Evolutionary conservation across 2,888 invertebrate genomes (phyloP).

Genomic region (Cinara cedri): DNA sequence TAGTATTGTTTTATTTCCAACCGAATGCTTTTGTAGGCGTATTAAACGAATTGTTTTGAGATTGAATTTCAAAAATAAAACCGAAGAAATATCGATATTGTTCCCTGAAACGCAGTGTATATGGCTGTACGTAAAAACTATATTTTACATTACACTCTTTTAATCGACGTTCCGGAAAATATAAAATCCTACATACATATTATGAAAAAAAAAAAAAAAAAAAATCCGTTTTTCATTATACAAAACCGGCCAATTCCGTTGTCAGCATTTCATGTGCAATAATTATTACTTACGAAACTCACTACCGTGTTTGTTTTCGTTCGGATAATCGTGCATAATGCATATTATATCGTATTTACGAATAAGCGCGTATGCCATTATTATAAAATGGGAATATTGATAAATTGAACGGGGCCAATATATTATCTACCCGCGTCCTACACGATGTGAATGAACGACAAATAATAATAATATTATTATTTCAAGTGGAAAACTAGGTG

Average conservation of each 20-base stretch:
- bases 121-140: neutral
- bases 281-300: constrained; percentile 5
- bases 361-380: neutral
- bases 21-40: too few species aligned
- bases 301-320: constrained; percentile 24
- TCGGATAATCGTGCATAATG: neutral
- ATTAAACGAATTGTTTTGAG: neutral
- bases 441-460: too few species aligned
- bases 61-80: neutral
- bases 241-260: constrained; percentile 27
- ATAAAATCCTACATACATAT: constrained; percentile 9
- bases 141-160: neutral
- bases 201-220: neutral
- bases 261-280: neutral
- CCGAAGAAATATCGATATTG: neutral
- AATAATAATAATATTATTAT: neutral
- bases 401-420: neutral
- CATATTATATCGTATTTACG: neutral
- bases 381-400: neutral
- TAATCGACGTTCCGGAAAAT: constrained; percentile 18
- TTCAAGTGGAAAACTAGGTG: neutral
- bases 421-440: too few species aligned
- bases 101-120: constrained; percentile 3
- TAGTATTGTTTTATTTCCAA: too few species aligned
- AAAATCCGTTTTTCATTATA: constrained; percentile 3